Base-by-base conservation (phyloP, 2,113 vertebrate species). In the Gymnorhina tibicen region DNA sequence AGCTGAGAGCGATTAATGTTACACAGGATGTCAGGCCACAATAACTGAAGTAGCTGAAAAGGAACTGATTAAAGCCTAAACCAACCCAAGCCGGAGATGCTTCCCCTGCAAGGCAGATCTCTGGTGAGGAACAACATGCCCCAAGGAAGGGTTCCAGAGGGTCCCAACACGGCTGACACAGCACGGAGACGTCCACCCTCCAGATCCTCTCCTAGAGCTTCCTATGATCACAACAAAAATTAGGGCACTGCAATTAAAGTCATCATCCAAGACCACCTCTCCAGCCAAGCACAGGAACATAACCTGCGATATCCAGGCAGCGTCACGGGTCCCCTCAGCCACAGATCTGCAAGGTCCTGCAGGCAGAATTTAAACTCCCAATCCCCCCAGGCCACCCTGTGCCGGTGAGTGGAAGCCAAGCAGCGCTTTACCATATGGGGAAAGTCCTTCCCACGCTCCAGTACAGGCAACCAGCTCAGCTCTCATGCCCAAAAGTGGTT, bases 391-490 rank as follows among this genome's bases (percentile, higher is more conserved):
- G 55, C 23, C 42, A 37, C 30, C 47, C 66, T 7, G 39, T 56
- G 24, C 55, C 4, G 8, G 4, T 3, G 8, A 63, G 64, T 7
- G 37, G 85, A 70, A 89, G 73, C 33, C 42, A 75, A 56, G 49
- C 70, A 66, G 76, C 76, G 7, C 20, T 26, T 72, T 3, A 12
- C 44, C 62, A 23, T 16, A 27, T 2, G 33, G 68, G 39, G 47
- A 95, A 55, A 55, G 41, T 37, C 59, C 83, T 91, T 84, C 86
- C 91, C 76, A 91, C 9, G 5, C 70, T 56, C 47, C 78, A 41
- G 39, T 1, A 16, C 46, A 9, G 18, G 68, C 77, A 87, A 19
- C 33, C 7, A 75, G 81, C 77, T 68, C 6, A 0, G 72, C 72
- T 69, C 14, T 4, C 42, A 3, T 19, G 55, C 59, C 79, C 64